Conservation (phyloP, 2,113 vertebrate species). For the Ophiodon elongatus region DNA sequence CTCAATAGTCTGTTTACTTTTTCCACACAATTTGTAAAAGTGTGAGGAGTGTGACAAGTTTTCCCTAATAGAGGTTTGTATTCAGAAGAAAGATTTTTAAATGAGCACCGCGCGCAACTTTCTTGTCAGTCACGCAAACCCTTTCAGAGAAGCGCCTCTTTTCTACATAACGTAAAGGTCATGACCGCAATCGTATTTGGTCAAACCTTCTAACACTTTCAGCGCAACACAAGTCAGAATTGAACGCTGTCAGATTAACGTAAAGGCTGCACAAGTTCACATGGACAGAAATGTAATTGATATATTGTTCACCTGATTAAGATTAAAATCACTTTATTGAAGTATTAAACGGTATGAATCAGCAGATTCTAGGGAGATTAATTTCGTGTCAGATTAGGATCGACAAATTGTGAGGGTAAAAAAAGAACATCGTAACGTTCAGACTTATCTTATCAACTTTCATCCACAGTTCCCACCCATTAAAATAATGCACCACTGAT, state of each 20-base stretch:
- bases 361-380: not conserved
- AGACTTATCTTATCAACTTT: not conserved
- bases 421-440: not conserved
- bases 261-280: not conserved
- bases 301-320: not conserved
- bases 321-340: not conserved
- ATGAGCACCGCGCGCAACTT: not conserved
- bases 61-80: not conserved
- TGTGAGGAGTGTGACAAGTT: not conserved
- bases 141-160: not conserved
- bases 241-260: not conserved
- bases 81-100: not conserved
- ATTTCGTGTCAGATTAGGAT: not conserved
- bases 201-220: not conserved
- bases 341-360: not conserved
- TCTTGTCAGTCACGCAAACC: not conserved
- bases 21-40: not conserved
- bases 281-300: not conserved
- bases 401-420: not conserved
- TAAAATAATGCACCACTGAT: not conserved
- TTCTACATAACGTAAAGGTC: not conserved
- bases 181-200: not conserved
- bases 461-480: not conserved
- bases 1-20: slow-evolving; percentile 3
- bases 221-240: not conserved